Evolutionary conservation across 2,888 invertebrate species (phyloP).

Genomic region (Pammene fasciana): DNA sequence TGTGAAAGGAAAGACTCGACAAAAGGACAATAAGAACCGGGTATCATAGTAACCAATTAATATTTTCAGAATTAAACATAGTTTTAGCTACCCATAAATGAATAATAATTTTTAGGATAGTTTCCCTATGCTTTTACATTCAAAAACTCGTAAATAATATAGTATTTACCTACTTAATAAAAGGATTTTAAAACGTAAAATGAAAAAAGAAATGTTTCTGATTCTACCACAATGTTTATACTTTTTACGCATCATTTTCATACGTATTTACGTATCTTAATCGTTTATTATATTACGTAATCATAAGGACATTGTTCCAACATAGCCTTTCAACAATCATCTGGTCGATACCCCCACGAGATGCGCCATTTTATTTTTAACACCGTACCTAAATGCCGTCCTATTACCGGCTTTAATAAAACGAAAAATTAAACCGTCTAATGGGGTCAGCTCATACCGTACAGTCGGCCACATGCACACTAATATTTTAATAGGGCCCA

Average conservation of each 20-base stretch:
- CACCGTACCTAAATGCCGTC: constrained; percentile 19
- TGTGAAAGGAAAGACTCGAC: background rate
- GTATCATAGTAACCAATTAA: too few species aligned
- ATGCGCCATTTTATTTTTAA: constrained; percentile 34
- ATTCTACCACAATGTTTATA: too few species aligned
- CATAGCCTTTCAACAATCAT: constrained; percentile 13
- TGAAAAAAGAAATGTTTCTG: too few species aligned
- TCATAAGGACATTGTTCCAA: constrained; percentile 4
- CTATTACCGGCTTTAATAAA: constrained; percentile 37
- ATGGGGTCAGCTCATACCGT: constrained; percentile 36
- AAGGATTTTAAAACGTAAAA: too few species aligned
- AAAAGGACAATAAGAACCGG: background rate
- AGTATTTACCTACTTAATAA: too few species aligned
- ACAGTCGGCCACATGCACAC: background rate
- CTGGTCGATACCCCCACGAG: constrained; percentile 19
- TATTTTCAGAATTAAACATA: too few species aligned
- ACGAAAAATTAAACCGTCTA: constrained; percentile 37
- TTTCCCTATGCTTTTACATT: too few species aligned
- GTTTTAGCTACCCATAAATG: too few species aligned
- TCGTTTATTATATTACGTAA: background rate
- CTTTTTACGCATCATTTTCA: too few species aligned
- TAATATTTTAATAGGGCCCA: background rate
- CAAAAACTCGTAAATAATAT: too few species aligned
- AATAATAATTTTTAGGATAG: too few species aligned
- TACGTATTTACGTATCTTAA: too few species aligned